Percentiles rank a stretch among this genome's conserved stretches.
Conservation (phyloP, 2,113 vertebrate genomes). For the Perca flavescens region DNA sequence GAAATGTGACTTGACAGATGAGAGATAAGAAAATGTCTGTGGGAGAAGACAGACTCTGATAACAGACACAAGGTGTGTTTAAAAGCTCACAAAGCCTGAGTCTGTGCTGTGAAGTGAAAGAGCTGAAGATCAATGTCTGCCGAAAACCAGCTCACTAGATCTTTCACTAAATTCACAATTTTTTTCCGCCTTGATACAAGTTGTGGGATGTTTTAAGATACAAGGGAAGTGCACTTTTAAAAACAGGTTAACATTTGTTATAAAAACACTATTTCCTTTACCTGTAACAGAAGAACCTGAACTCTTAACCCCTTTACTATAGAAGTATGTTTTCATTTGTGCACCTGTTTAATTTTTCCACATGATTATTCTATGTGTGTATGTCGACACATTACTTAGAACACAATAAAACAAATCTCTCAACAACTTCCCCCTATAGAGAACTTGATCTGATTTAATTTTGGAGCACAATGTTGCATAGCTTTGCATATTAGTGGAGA, state of each 20-base stretch:
- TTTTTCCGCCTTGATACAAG: slow-evolving; percentile 52
- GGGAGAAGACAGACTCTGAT: slow-evolving; percentile 67
- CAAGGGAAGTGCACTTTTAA: slow-evolving; percentile 38
- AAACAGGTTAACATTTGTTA: slow-evolving; percentile 24
- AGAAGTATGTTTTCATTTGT: slow-evolving; percentile 30
- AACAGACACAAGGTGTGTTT: slow-evolving; percentile 73
- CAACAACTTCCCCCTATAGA: slow-evolving; percentile 14
- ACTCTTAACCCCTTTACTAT: slow-evolving; percentile 21
- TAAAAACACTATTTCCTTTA: slow-evolving; percentile 6
- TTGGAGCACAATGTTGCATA: slow-evolving; percentile 4
- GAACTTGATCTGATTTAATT: slow-evolving; percentile 21
- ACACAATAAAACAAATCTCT: slow-evolving; percentile 14
- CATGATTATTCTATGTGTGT: neutral
- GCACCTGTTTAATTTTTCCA: slow-evolving; percentile 24
- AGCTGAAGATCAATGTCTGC: slow-evolving; percentile 63
- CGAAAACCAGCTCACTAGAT: slow-evolving; percentile 47
- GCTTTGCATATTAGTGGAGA: neutral
- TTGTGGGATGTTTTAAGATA: slow-evolving; percentile 44
- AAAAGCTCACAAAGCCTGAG: slow-evolving; percentile 64
- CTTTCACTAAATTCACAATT: slow-evolving; percentile 54
- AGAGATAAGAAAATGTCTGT: slow-evolving; percentile 76
- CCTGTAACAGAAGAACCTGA: slow-evolving; percentile 26
- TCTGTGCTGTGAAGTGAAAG: slow-evolving; percentile 55
- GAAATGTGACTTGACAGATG: slow-evolving; percentile 76
- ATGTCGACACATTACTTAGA: neutral